Evolutionary conservation across 2,888 invertebrate genomes (phyloP), one percentile per base, ranked within the genome.

Genomic region (Petrolisthes manimaculis): DNA sequence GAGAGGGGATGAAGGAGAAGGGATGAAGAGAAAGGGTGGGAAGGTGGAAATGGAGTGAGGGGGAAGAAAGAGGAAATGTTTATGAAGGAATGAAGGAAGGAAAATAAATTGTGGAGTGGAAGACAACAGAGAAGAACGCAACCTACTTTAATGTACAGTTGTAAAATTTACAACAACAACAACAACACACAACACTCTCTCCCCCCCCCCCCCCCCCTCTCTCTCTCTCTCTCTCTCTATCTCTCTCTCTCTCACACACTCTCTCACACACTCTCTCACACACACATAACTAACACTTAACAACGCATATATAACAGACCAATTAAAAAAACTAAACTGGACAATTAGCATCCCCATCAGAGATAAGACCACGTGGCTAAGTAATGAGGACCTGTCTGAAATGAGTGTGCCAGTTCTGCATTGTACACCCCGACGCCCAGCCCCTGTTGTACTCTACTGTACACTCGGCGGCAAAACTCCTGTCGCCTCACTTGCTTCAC

Each of bases 81-180:
- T 18, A 37, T 69, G 51, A 83, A 37, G 67, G 51, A 83, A 83
- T 51, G 51, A 83, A 83, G 61, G 69, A 54, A 51, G 69, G 18
- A 69, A 67, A 51, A 67, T 14, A n/a, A 83, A 83, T 51, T 83
- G 61, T 9, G 12, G 61, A 18, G 18, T 12, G 61, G 61, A 61
- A 61, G 61, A 12, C 12, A 61, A 18, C 9, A 9, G 61, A 61
- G 18, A 61, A 61, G 61, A 12, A 61, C 9, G 37, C 37, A 37
- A 2, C 37, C 37, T 37, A 37, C 37, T 37, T 37, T 37, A 37
- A 37, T 37, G 2, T 37, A 37, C 37, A 37, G 0, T 37, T 1
- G 37, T 37, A 37, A 37, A 37, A 37, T 37, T 37, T 37, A 37
- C 37, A 37, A 37, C 37, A 37, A 37, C 37, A 37, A 67, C 67